Percentiles rank a stretch among this genome's conserved stretches.
Conservation (phyloP, 2,888 invertebrate species). For the Hirudinaria manillensis region DNA sequence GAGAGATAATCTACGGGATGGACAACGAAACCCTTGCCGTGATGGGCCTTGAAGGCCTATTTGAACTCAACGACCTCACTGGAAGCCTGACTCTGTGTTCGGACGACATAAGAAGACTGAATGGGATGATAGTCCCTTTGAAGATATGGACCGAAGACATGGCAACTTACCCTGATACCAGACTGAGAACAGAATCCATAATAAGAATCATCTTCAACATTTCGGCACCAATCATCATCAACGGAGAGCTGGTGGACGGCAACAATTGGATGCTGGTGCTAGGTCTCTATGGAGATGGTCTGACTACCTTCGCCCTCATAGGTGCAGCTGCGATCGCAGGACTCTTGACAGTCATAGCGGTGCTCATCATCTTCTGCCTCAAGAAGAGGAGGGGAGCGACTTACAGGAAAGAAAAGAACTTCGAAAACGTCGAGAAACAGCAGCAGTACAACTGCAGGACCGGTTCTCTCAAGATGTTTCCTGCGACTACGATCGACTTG, state of each 20-base stretch:
- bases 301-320: neutral
- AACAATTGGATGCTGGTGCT: conserved; percentile 19
- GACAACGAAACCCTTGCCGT: conserved; percentile 8
- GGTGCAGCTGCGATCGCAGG: neutral
- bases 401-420: conserved; percentile 1
- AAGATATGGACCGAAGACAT: conserved; percentile 22
- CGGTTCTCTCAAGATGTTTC: conserved; percentile 4
- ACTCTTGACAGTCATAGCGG: neutral
- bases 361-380: conserved; percentile 13
- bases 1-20: conserved; percentile 20
- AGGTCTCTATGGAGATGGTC: conserved; percentile 17
- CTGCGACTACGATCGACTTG: neutral
- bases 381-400: neutral
- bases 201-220: conserved; percentile 15
- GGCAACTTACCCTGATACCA: conserved; percentile 5
- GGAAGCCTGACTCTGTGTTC: conserved; percentile 1
- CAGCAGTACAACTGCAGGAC: conserved; percentile 25
- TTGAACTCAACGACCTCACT: neutral
- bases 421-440: neutral
- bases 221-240: conserved; percentile 27
- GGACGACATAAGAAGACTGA: conserved; percentile 8
- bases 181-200: neutral
- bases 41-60: neutral
- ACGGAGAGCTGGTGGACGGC: conserved; percentile 20
- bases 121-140: conserved; percentile 2